Percentiles rank a stretch among this genome's conserved stretches.
phyloP scores from a whole-genome alignment of 2,113 vertebrate genomes.

The Mobula birostris region DNA sequence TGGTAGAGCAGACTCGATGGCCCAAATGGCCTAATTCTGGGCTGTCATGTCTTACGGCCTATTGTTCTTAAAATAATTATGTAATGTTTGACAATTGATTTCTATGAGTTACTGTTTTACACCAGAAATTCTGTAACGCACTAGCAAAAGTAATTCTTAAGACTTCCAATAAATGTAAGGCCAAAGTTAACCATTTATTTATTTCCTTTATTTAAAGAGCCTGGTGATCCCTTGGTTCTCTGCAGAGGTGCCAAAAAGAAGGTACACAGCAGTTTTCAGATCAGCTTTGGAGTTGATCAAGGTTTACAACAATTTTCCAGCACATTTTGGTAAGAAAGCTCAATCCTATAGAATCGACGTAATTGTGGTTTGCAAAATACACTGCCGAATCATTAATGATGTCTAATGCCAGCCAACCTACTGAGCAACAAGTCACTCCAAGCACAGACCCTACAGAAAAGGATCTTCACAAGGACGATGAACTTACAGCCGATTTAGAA shows the following conservation, averaged over 20 bases:
- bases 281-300: neutral
- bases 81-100: neutral
- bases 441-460: slow-evolving; percentile 72
- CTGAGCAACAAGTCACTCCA: slow-evolving; percentile 68
- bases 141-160: neutral
- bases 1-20: too few relatives aligned
- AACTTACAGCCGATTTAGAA: slow-evolving; percentile 65
- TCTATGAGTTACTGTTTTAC: neutral
- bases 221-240: neutral
- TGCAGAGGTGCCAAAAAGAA: slow-evolving; percentile 5
- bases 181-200: slow-evolving; percentile 6
- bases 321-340: neutral
- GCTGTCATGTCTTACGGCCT: too few relatives aligned
- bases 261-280: neutral
- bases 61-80: neutral
- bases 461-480: slow-evolving; percentile 63
- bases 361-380: slow-evolving; percentile 16
- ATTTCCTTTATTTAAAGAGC: slow-evolving; percentile 30
- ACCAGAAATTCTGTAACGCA: too few relatives aligned
- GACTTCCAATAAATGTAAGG: neutral
- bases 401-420: slow-evolving; percentile 67
- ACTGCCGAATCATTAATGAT: slow-evolving; percentile 61
- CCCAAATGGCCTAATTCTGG: too few relatives aligned
- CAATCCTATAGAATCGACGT: neutral
- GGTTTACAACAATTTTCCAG: neutral